phyloP scores from a whole-genome alignment of 2,113 vertebrate species.

The Regulus satrapa region DNA sequence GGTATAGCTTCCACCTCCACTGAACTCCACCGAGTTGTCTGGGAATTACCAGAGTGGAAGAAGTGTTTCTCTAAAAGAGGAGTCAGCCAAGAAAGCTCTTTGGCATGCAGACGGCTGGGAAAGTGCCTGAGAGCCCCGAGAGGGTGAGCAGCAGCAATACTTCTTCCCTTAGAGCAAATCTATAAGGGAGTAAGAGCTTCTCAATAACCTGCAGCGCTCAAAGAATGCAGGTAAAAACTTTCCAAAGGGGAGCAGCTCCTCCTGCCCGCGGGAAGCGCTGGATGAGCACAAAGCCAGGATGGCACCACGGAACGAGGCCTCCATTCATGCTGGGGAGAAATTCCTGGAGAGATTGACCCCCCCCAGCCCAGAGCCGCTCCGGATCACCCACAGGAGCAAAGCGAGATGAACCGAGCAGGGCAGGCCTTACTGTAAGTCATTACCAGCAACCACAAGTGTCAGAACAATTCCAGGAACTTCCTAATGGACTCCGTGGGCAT shows the following conservation, averaged over 20 bases:
- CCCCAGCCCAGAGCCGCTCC: constrained; percentile 46
- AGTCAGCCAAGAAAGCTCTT: constrained; percentile 62
- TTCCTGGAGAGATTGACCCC: constrained; percentile 23
- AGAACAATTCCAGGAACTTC: constrained; percentile 71
- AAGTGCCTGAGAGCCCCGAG: constrained; percentile 13
- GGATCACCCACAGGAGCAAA: constrained; percentile 38
- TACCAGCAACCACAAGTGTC: constrained; percentile 70
- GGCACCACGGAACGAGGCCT: background rate
- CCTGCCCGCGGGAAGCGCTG: fast-evolving
- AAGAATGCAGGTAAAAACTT: background rate
- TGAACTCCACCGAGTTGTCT: background rate
- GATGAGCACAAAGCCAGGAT: background rate
- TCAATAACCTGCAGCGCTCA: background rate
- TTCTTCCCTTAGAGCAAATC: constrained; percentile 21
- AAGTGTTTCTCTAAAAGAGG: background rate
- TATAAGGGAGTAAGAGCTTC: constrained; percentile 9
- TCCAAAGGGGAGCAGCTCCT: background rate
- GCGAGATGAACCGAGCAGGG: constrained; percentile 1
- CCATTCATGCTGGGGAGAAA: background rate
- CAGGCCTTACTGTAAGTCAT: constrained; percentile 69
- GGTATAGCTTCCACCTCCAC: background rate
- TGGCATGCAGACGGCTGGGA: background rate
- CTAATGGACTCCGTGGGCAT: constrained; percentile 68
- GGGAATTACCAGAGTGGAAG: background rate
- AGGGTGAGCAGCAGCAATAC: background rate